Conservation (phyloP, 2,113 vertebrate species). For the Aepyceros melampus region DNA sequence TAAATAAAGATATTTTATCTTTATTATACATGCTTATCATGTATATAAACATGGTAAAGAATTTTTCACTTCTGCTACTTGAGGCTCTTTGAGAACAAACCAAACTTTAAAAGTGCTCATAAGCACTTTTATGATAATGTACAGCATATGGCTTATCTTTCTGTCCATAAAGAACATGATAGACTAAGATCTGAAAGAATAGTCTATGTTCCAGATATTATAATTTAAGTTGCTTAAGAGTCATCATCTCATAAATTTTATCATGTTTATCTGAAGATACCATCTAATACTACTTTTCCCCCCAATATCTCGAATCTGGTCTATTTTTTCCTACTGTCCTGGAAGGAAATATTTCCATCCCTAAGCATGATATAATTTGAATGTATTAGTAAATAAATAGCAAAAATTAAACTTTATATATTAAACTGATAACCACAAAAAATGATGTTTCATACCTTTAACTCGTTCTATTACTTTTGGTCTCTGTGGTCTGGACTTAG, state of each 20-base stretch:
- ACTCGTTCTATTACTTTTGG: constrained; percentile 88
- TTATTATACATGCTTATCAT: no score
- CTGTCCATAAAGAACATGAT: neutral
- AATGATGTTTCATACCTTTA: constrained; percentile 81
- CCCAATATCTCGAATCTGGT: neutral
- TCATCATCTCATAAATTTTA: neutral
- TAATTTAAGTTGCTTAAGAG: neutral
- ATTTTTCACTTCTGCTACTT: neutral
- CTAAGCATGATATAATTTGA: neutral
- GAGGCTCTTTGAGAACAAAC: neutral
- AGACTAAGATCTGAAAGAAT: neutral
- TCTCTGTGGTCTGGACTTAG: constrained; percentile 81
- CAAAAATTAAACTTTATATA: neutral
- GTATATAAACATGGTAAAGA: neutral
- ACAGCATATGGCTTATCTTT: neutral
- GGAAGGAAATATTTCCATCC: neutral
- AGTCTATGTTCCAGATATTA: neutral
- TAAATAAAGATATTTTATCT: neutral
- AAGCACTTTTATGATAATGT: neutral
- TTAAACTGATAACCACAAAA: constrained; percentile 1
- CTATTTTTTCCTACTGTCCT: neutral
- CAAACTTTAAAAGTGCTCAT: neutral
- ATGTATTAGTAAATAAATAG: neutral
- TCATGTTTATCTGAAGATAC: neutral
- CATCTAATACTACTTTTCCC: neutral